phyloP scores from a whole-genome alignment of 2,888 invertebrate species.

The Portevinia maculata region DNA sequence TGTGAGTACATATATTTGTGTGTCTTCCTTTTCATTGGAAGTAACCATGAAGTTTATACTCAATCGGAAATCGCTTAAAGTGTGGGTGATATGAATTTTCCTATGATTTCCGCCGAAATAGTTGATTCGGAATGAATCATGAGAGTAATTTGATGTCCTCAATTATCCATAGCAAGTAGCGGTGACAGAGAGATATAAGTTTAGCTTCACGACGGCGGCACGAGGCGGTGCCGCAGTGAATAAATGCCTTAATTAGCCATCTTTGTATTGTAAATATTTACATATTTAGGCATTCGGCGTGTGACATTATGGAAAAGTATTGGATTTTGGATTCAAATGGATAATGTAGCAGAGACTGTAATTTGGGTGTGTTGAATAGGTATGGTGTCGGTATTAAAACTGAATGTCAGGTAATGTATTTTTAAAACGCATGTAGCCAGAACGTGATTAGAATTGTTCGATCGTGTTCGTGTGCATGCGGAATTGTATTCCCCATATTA shows the following conservation, averaged over 20 bases:
- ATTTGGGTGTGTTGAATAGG: background rate
- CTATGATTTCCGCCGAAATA: conserved; percentile 6
- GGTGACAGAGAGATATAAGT: background rate
- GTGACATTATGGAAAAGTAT: background rate
- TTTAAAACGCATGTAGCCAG: no score
- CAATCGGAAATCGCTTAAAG: background rate
- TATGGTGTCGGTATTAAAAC: background rate
- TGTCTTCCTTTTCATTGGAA: background rate
- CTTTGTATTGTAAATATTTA: no score
- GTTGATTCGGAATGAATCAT: background rate
- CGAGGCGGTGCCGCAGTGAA: background rate
- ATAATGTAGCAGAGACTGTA: no score
- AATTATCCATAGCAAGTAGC: background rate
- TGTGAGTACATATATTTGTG: no score
- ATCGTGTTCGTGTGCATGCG: no score
- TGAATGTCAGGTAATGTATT: no score
- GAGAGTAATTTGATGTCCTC: background rate
- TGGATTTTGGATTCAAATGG: background rate
- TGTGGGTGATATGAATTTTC: background rate
- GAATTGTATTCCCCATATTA: no score
- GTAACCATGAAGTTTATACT: background rate
- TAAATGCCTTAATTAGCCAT: background rate
- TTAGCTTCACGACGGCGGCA: background rate
- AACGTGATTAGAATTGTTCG: no score
- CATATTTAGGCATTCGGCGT: background rate